Evolutionary conservation across 2,888 invertebrate species (phyloP).

Genomic region (Leistus spinibarbis): DNA sequence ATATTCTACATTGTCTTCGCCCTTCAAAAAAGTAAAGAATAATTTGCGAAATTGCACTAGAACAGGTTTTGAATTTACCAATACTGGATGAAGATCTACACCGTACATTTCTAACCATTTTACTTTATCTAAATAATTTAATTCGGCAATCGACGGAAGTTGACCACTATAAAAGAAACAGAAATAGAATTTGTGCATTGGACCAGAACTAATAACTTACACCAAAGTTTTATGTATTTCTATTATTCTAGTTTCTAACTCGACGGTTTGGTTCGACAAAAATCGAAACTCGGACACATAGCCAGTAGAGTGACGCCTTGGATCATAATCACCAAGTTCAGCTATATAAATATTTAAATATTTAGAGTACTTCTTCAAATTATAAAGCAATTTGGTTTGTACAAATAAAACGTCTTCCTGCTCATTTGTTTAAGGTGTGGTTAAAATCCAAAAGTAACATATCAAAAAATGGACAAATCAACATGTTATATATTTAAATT

Average conservation of each 20-base stretch:
- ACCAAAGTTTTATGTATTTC: conserved; percentile 88
- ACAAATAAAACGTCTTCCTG: neutral
- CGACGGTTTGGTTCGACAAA: conserved; percentile 88
- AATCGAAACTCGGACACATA: conserved; percentile 96
- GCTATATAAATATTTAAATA: conserved; percentile 70
- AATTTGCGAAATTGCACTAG: neutral
- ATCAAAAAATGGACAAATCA: no score
- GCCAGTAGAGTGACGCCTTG: conserved; percentile 82
- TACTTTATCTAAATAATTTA: conserved; percentile 94
- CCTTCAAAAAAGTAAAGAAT: conserved; percentile 62
- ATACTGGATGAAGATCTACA: conserved; percentile 93
- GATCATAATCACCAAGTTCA: conserved; percentile 94
- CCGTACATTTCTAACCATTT: conserved; percentile 99
- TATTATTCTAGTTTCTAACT: conserved; percentile 84
- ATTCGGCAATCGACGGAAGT: conserved; percentile 89
- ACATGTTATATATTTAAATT: no score
- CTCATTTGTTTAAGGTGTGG: no score
- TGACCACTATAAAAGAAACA: conserved; percentile 69
- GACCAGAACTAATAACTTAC: conserved; percentile 62
- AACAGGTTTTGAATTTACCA: conserved; percentile 63
- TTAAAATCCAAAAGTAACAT: no score
- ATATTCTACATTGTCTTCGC: conserved; percentile 95
- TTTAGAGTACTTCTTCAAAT: no score
- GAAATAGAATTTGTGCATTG: neutral
- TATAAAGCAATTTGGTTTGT: neutral